These are phyloP conservation scores for Erythrolamprus reginae DNA, from an alignment of 2,113 vertebrate species.

Conservation along the genomic window DNA sequence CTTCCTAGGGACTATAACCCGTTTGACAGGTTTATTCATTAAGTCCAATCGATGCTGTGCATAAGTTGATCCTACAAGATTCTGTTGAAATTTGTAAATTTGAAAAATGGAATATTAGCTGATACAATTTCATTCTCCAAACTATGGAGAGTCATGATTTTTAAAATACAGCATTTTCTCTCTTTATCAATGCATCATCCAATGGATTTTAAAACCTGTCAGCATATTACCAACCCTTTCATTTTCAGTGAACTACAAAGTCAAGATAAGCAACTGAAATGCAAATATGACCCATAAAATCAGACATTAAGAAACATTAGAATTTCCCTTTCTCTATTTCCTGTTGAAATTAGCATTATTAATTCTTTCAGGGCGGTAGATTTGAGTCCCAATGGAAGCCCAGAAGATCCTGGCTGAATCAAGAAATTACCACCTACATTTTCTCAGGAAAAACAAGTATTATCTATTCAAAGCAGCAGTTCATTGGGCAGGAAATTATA, in stretches of 20 bases:
- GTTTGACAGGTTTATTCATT: background rate
- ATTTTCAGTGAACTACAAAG: rapidly evolving
- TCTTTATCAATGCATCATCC: background rate
- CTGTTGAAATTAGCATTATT: background rate
- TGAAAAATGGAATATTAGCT: background rate
- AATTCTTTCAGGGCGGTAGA: background rate
- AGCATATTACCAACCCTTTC: background rate
- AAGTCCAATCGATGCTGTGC: background rate
- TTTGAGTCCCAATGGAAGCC: background rate
- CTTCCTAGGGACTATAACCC: too few relatives aligned
- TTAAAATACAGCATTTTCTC: background rate
- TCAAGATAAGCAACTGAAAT: background rate
- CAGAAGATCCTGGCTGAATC: background rate
- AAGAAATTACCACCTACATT: background rate
- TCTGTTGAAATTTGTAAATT: background rate
- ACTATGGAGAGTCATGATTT: background rate
- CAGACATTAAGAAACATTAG: rapidly evolving
- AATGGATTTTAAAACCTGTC: background rate
- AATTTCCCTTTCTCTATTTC: background rate
- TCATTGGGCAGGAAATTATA: background rate
- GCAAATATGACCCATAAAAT: background rate
- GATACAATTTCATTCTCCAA: background rate
- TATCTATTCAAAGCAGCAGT: background rate
- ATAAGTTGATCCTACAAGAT: background rate
- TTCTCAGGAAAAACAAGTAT: constrained; percentile 3